Conservation (phyloP, 2,113 vertebrate species). For the Clarias gariepinus region DNA sequence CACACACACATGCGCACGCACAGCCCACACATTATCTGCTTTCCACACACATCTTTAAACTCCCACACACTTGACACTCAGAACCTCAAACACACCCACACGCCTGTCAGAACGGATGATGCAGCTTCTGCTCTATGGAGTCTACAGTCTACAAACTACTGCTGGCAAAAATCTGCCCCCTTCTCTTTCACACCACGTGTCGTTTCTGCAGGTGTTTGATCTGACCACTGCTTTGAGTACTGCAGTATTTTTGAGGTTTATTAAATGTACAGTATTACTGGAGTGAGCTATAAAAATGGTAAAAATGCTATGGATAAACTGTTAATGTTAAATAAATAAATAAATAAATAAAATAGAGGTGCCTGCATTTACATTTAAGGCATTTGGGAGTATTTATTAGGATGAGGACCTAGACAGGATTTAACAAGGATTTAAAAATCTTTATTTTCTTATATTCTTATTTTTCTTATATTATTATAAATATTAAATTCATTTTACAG, state of each 20-base stretch:
- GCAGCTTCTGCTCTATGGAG: neutral
- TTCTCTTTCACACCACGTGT: neutral
- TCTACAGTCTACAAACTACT: neutral
- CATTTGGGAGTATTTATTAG: too few species aligned
- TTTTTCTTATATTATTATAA: too few species aligned
- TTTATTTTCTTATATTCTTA: too few species aligned
- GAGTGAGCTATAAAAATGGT: neutral
- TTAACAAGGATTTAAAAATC: too few species aligned
- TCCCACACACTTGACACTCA: constrained; percentile 13
- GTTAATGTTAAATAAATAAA: neutral
- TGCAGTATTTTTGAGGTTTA: neutral
- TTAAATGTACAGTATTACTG: neutral
- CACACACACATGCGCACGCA: constrained; percentile 3
- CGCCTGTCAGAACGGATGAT: neutral
- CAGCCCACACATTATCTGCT: neutral
- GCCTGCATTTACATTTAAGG: neutral
- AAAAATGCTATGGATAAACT: neutral
- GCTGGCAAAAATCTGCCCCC: neutral
- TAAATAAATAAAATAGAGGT: neutral
- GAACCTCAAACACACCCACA: constrained; percentile 35
- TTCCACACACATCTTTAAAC: neutral
- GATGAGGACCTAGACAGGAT: too few species aligned
- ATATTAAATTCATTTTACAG: too few species aligned
- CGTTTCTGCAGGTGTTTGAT: neutral
- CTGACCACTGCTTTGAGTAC: neutral